Conservation (phyloP, 2,888 invertebrate species). For the Napeogenes sylphis region DNA sequence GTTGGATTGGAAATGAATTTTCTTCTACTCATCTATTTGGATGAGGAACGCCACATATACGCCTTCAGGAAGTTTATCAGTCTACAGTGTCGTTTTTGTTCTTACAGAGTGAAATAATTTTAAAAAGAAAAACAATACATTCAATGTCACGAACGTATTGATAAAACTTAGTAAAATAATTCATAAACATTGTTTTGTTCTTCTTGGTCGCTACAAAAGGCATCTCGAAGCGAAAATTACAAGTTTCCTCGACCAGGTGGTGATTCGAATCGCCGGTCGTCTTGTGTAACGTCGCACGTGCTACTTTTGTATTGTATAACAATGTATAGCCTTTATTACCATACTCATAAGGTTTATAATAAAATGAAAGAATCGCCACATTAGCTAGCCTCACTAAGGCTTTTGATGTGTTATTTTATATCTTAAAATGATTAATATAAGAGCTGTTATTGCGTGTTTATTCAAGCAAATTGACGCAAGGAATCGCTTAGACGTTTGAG, state of each 20-base stretch:
- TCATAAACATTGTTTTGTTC: neutral
- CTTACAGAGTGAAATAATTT: no score
- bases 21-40: no score
- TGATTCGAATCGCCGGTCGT: constrained; percentile 29
- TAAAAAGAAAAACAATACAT: neutral
- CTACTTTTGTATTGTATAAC: constrained; percentile 24
- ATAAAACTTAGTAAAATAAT: neutral
- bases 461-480: constrained; percentile 13
- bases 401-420: constrained; percentile 1
- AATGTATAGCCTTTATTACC: constrained; percentile 9
- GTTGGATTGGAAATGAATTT: no score
- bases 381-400: neutral
- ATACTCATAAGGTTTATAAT: constrained; percentile 11
- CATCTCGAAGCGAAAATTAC: constrained; percentile 26
- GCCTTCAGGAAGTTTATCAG: no score
- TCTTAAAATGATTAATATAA: neutral
- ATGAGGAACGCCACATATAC: no score
- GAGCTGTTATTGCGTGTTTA: constrained; percentile 7
- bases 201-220: constrained; percentile 17
- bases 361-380: constrained; percentile 12
- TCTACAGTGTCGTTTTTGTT: no score
- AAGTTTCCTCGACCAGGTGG: constrained; percentile 34
- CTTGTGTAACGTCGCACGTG: constrained; percentile 39
- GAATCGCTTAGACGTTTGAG: constrained; percentile 16
- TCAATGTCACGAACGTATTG: neutral